phyloP scores from a whole-genome alignment of 2,113 vertebrate species.

The human (Homo sapiens) region GRCh38 chr18:52843501-52844000 shows the following conservation, averaged over 20 bases:
- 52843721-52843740: background rate
- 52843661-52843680: background rate
- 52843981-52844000: background rate
- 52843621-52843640: background rate
- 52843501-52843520: background rate
- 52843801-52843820: background rate
- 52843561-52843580: background rate
- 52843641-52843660: background rate
- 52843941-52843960: background rate
- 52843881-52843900: background rate
- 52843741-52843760: background rate
- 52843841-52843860: background rate
- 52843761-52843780: constrained; percentile 48
- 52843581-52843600: background rate
- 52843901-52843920: background rate
- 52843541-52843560: background rate
- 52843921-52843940: background rate
- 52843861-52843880: background rate
- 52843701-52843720: background rate
- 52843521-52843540: background rate
- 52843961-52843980: background rate
- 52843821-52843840: constrained; percentile 14
- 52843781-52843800: background rate
- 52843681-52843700: background rate
- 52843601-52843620: background rate